Base-by-base conservation (phyloP, 1,140 invertebrate genomes). In the Holcopasites calliopsidis region DNA sequence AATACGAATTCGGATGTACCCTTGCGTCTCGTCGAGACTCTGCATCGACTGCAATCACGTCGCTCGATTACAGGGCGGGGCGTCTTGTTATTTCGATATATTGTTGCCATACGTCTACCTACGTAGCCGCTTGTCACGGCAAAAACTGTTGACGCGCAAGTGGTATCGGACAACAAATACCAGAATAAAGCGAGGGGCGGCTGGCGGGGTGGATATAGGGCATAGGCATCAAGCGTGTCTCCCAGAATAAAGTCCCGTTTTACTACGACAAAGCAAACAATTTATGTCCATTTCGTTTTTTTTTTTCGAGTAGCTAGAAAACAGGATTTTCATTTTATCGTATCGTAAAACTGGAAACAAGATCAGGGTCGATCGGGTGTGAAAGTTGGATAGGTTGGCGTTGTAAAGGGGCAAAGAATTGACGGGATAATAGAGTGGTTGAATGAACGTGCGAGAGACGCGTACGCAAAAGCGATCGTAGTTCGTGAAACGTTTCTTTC, bases 201-300 rank as follows among this genome's bases (percentile, higher is more conserved):
- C n/a, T 0, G 3, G 18, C 21, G 23, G n/a, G 13, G 18, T 18
- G 7, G 68, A 11, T 11, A 7, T 10, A 13, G 10, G 16, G 50
- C 23, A 49, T 23, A 40, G 65, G 44, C 52, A 64, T 58, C 60
- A 28, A 35, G 69, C 75, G 69, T 77, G 76, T 77, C 75, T 73
- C 65, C 73, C 52, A 18, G 65, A 77, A 77, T 35, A 42, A 65
- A 64, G 58, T 62, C 69, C 70, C 65, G 50, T 65, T 73, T 77
- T 73, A 73, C 73, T 73, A 77, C 73, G 60, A 31, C 60, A 73
- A 60, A 49, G 69, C 76, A 77, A 77, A 77, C 76, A 77, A 65
- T 73, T 77, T 77, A 69, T 77, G 57, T 73, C 57, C 50, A 77
- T 77, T 70, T 69, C 42, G 70, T 50, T 49, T 70, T 64, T 50